Base-by-base conservation (phyloP, 1,140 invertebrate genomes). In the Meloidogyne hapla region DNA sequence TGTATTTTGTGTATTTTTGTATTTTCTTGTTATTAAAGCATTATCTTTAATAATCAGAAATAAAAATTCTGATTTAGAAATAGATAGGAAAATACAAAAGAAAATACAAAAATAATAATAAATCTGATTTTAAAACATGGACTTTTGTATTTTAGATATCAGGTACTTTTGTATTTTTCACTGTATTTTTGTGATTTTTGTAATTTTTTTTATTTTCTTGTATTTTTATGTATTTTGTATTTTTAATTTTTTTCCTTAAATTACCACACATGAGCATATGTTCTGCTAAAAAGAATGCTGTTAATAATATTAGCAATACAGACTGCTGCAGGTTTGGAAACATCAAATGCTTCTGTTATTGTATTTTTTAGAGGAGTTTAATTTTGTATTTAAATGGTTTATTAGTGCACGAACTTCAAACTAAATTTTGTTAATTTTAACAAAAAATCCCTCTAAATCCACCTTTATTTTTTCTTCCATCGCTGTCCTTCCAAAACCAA, bases 401-500 rank as follows among this genome's bases (percentile, higher is more conserved):
- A 73, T 33, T 21, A 73, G 21, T 40, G 42, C 23, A 40, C 21
- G 48, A 28, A 73, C 71, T 61, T 73, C 21, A 26, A 56, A 63
- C 18, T 18, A 42, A 13, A 12, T 69, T 33, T 6, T n/a, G 4
- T n/a, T 56, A 56, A 56, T 2, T 6, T 45, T 15, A 45, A 2
- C n/a, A 18, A 3, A 8, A 56, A 33, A 33, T 33, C 33, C 9
- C 33, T 8, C 33, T 8, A 33, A 33, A 33, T n/a, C n/a, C n/a
- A n/a, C n/a, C n/a, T n/a, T n/a, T n/a, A n/a, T n/a, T 5, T 33
- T 33, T 33, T 33, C 33, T 33, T 33, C 33, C 33, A 33, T 33
- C 33, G 33, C 90, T 81, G 92, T 91, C 83, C 92, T 92, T 40
- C 92, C 92, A 63, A 85, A 94, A 13, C 95, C 95, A 80, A 98